Base-by-base conservation (phyloP, 2,113 vertebrate species). In the Cinclus cinclus region DNA sequence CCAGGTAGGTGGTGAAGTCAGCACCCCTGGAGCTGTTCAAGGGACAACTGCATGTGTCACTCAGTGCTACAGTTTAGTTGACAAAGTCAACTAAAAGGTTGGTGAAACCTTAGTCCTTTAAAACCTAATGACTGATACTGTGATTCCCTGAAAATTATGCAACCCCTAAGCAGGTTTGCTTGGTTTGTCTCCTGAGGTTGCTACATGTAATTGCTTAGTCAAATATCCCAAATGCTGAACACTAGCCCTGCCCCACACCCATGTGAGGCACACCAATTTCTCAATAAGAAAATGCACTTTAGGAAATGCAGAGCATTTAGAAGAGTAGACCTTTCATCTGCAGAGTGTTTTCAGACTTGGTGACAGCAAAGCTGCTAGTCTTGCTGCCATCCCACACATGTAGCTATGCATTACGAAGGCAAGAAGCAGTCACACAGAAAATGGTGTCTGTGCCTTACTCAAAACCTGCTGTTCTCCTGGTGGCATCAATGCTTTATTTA, bases 401-500 rank as follows among this genome's bases (percentile, higher is more conserved):
- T 69, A 67, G 56, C 64, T 90, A 35, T 49, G 63, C 37, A 13
- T 91, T 62, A 42, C 27, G 77, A 17, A 84, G 84, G n/a, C 55
- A 68, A 62, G 58, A 75, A 50, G 63, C 67, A 94, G 63, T 77
- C 91, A 85, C 78, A 92, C 50, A 93, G 89, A 90, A 95, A 92
- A 85, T 83, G n/a, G 55, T 77, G 62, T 80, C 75, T 85, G 63
- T 2, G 19, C 79, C 50, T 90, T 58, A 20, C 37, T 84, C 6
- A 24, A 88, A 91, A 88, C 92, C 92, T 83, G 76, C 90, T 92
- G 76, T 81, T 92, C 68, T 92, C 63, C 82, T 92, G 87, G 83
- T 96, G 73, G 49, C 65, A 87, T 69, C 28, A 10, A 31, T 71
- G 52, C 39, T 59, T 47, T 94, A 91, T 94, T 93, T 96, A 93